phyloP scores from a whole-genome alignment of 2,797 vertebrate species.

The Pangasius djambal region DNA sequence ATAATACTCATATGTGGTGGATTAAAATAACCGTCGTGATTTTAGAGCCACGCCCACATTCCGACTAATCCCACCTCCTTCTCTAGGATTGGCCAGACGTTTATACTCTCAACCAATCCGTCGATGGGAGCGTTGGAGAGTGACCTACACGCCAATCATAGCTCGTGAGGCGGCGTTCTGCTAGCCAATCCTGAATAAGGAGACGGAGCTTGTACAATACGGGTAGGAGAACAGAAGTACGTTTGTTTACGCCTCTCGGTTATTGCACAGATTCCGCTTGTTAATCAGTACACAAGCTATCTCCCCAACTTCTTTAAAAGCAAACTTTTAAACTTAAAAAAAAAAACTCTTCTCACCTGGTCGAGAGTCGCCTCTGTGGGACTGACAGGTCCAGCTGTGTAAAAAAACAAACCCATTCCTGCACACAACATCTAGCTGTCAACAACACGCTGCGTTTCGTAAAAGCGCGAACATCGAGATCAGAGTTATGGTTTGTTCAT shows the following conservation, averaged over 20 bases:
- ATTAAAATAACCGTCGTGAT: background rate
- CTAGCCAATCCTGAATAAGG: background rate
- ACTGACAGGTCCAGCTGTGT: constrained; percentile 71
- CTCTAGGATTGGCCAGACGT: background rate
- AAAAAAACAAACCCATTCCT: constrained; percentile 78
- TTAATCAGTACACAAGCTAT: background rate
- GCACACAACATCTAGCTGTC: constrained; percentile 49
- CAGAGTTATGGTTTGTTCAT: constrained; percentile 21
- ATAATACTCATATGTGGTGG: background rate
- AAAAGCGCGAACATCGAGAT: constrained; percentile 46
- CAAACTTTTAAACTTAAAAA: background rate
- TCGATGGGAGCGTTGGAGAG: background rate
- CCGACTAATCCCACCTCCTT: background rate
- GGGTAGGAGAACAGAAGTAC: background rate
- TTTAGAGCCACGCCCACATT: background rate
- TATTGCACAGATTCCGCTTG: background rate
- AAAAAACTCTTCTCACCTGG: constrained; percentile 69
- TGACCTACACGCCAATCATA: background rate
- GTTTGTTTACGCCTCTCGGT: background rate
- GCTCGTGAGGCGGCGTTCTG: no score
- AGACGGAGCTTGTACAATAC: background rate
- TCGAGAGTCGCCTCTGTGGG: constrained; percentile 71
- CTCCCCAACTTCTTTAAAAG: background rate
- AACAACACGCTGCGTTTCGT: constrained; percentile 35
- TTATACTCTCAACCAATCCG: background rate